Base-by-base conservation (phyloP, 1,140 invertebrate species). In the Diabrotica undecimpunctata region DNA sequence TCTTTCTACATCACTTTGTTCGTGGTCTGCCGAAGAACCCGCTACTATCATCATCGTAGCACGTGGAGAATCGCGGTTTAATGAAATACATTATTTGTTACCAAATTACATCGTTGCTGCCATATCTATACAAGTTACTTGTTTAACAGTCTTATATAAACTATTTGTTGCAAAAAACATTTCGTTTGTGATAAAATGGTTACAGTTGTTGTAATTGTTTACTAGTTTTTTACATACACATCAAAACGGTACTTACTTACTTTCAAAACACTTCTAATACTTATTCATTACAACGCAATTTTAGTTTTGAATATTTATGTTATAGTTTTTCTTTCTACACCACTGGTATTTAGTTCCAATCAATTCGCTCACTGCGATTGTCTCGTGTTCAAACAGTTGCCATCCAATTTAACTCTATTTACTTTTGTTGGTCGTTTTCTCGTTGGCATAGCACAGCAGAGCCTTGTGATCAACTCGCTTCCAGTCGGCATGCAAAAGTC, bases 381-480 rank as follows among this genome's bases (percentile, higher is more conserved):
- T 12, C 57, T 36, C 36, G 36, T 36, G 11, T 38, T 5, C 14
- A n/a, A 14, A 41, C 38, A 61, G 59, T 25, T 25, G 59, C 59
- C 50, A 41, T 14, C 41, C 58, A 51, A 51, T 61, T 37, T n/a
- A 35, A 51, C 59, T 52, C 41, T 46, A 46, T 37, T 14, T 52
- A 36, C 59, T 61, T 51, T 51, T 36, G 38, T 52, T 61, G 12
- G 14, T 61, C 52, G 59, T 61, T 61, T 50, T 61, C n/a, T 35
- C 14, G 59, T 25, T 35, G n/a, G 46, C 25, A 46, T 46, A 10
- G 41, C 8, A 46, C n/a, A 53, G 7, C 14, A n/a, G 14, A 11
- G 51, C 51, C 6, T 14, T 25, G 41, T 46, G 41, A 55, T 36
- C 13, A 14, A 55, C n/a, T 11, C 25, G 10, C 35, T 11, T 11